Evolutionary conservation across 2,113 vertebrate species (phyloP), one percentile per base, ranked within the genome.

Genomic region (Illadopsis cleaveri): DNA sequence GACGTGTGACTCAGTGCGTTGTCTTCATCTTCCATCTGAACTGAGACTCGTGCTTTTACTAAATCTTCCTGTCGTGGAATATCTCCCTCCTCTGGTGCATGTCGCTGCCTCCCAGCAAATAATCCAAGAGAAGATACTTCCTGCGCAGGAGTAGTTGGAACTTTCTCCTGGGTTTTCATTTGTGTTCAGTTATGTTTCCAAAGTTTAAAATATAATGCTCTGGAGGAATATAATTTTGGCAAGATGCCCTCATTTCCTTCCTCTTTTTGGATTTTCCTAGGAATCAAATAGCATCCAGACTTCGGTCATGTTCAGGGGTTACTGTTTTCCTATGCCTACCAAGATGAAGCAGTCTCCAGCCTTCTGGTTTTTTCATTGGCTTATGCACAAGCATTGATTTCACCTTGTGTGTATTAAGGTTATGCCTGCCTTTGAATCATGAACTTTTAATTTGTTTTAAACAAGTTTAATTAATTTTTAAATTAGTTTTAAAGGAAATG

Each of bases 1-100:
- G 8, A 5, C 0, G 0, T 56, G 12, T n/a, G 25, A 44, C 12
- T 33, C 27, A 6, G 19, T 70, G 6, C 2, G 2, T 22, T 84
- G 13, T 71, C 21, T 90, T 56, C 2, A 7, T 38, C 20, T 79
- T 76, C 22, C 14, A 9, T 18, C 33, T 75, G n/a, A 84, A 54
- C 37, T 30, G 16, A 56, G 22, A 21, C 15, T 82, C 0, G 1
- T 77, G 37, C 3, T 69, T 91, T 83, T 73, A 37, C 15, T 66
- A 87, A 25, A 8, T 72, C 10, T 28, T 73, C 14, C 19, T 4
- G 15, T 77, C 1, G 0, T 17, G 18, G 11, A 79, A 5, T 54
- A 16, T 85, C 5, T 47, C 12, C 22, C 31, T 11, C 2, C 4
- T 44, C 44, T 82, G 28, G 14, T 60, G 13, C 33, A 15, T 92